Evolutionary conservation across 2,888 invertebrate genomes (phyloP).

Genomic region (Thymelicus sylvestris): DNA sequence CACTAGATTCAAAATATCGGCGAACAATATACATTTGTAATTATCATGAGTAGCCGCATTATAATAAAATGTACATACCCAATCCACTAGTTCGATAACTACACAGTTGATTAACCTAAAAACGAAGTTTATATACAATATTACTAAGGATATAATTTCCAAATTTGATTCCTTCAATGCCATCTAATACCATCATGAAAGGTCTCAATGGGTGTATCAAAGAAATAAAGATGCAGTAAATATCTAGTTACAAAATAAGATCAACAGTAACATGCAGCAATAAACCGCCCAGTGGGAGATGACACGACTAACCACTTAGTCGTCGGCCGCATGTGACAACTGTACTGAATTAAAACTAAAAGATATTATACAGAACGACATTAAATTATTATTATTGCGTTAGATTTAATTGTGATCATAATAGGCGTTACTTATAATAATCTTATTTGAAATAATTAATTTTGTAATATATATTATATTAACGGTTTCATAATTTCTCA

Average conservation of each 20-base stretch:
- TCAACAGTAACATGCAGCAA: constrained; percentile 53
- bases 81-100: no score
- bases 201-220: not conserved
- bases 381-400: constrained; percentile 10
- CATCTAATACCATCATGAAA: not conserved
- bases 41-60: no score
- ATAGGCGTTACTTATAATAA: not conserved
- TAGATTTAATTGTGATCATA: not conserved
- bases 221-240: constrained; percentile 21
- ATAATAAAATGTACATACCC: no score
- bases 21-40: no score
- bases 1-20: no score
- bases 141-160: no score
- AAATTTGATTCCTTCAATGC: no score
- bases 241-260: constrained; percentile 63
- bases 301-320: constrained; percentile 71
- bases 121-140: no score
- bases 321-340: constrained; percentile 52
- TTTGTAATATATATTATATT: no score
- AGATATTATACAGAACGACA: constrained; percentile 20
- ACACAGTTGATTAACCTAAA: no score
- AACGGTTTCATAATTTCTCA: not conserved
- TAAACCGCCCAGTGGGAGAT: constrained; percentile 60
- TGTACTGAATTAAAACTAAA: constrained; percentile 54
- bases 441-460: not conserved